A percentile compares a stretch with the other conserved stretches of the same genome.
Conservation (phyloP, 1,140 invertebrate species). For the Trichomalopsis sarcophagae region DNA sequence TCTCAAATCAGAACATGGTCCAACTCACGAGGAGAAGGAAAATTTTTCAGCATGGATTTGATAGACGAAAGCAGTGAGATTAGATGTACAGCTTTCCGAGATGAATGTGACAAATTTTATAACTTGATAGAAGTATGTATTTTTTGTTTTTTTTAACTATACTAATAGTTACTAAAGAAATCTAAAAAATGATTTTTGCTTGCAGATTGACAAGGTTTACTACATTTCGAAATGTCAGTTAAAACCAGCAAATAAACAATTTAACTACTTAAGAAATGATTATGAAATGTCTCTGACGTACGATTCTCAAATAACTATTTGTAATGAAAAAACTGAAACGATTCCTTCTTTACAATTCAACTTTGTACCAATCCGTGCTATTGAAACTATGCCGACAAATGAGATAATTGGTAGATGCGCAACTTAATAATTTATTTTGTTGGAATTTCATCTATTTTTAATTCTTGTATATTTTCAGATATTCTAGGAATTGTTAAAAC, state of each 20-base stretch:
- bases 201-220: conserved; percentile 88
- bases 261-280: conserved; percentile 89
- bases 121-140: conserved; percentile 88
- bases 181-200: conserved; percentile 57
- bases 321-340: conserved; percentile 76
- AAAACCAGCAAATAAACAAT: conserved; percentile 96
- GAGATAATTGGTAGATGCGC: conserved; percentile 80
- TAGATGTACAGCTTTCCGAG: conserved; percentile 94
- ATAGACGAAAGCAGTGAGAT: conserved; percentile 97
- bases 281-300: conserved; percentile 95
- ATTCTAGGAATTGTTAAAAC: conserved; percentile 92
- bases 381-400: conserved; percentile 82
- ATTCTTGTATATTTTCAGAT: conserved; percentile 77
- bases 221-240: conserved; percentile 88
- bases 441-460: conserved; percentile 2
- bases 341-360: conserved; percentile 89
- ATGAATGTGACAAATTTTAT: conserved; percentile 92
- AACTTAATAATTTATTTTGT: conserved; percentile 13
- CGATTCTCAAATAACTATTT: conserved; percentile 86
- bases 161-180: background rate
- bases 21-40: conserved; percentile 94
- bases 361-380: conserved; percentile 86
- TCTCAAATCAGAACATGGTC: conserved; percentile 89
- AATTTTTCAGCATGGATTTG: conserved; percentile 94
- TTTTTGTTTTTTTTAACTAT: background rate